These are phyloP conservation scores for Amblyjoppa proteus DNA, from an alignment of 2,888 invertebrate species.

Conservation along the genomic window DNA sequence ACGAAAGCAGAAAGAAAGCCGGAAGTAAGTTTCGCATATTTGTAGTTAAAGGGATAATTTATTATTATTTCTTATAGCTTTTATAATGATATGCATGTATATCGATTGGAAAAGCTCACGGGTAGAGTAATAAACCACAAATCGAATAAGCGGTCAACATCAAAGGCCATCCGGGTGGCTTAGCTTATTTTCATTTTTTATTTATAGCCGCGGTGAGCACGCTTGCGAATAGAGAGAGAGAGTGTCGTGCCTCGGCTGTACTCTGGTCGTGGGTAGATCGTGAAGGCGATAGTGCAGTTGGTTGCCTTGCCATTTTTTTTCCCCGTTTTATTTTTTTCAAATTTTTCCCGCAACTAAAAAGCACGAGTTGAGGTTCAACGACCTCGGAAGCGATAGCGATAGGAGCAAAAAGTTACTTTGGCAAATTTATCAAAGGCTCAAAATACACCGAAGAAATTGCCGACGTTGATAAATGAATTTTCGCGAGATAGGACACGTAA, in stretches of 20 bases:
- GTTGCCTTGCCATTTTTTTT: background rate
- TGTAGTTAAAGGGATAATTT: background rate
- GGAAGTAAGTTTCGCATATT: too few relatives aligned
- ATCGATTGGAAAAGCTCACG: background rate
- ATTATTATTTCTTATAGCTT: background rate
- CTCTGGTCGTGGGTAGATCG: constrained; percentile 30
- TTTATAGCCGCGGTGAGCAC: constrained; percentile 54
- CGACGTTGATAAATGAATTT: background rate
- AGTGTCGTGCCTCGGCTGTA: constrained; percentile 24
- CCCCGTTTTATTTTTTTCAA: background rate
- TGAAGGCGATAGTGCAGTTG: constrained; percentile 13
- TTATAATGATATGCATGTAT: background rate
- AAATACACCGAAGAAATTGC: background rate
- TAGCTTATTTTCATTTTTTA: constrained; percentile 65
- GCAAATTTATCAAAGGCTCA: background rate
- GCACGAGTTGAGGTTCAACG: background rate
- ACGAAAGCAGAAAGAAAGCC: background rate
- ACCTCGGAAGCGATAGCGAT: background rate
- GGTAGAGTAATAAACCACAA: background rate
- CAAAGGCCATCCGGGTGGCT: constrained; percentile 50
- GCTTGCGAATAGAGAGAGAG: constrained; percentile 43
- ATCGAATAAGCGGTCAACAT: constrained; percentile 15
- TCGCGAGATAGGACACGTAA: background rate
- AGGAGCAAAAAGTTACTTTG: background rate
- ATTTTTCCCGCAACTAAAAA: constrained; percentile 29